These are phyloP conservation scores for Melikaiella ostensackeni DNA, from an alignment of 2,888 invertebrate species.

Conservation along the genomic window DNA sequence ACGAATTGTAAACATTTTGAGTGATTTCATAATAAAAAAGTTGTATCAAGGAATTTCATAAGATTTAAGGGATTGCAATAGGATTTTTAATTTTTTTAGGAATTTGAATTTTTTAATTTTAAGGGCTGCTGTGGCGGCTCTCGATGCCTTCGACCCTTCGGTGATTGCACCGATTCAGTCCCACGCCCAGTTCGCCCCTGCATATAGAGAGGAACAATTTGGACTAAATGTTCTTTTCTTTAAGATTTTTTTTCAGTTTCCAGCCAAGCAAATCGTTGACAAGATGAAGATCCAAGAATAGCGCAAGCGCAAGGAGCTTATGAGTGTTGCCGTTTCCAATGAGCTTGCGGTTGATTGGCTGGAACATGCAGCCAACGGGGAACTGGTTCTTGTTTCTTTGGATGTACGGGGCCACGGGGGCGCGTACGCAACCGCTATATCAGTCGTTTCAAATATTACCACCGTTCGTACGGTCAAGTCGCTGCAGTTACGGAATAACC, in stretches of 20 bases:
- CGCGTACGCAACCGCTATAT: constrained; percentile 74
- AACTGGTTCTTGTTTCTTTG: constrained; percentile 41
- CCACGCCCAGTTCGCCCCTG: too few relatives aligned
- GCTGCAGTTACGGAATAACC: constrained; percentile 60
- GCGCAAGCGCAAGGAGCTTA: constrained; percentile 36
- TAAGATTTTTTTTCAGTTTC: not conserved
- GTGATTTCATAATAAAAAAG: too few relatives aligned
- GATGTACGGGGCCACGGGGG: constrained; percentile 48
- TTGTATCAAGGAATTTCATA: too few relatives aligned
- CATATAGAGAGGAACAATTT: not conserved
- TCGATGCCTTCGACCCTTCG: too few relatives aligned
- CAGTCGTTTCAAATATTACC: constrained; percentile 72
- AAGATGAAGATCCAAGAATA: constrained; percentile 30
- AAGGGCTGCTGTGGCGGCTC: too few relatives aligned
- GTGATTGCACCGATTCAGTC: too few relatives aligned
- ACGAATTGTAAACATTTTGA: too few relatives aligned
- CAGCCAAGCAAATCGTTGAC: not conserved
- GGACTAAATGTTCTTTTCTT: not conserved
- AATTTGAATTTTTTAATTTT: too few relatives aligned
- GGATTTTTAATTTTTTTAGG: too few relatives aligned
- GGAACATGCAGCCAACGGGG: constrained; percentile 49
- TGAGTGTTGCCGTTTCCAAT: constrained; percentile 54
- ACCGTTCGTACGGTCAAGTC: constrained; percentile 56
- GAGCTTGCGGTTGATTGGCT: constrained; percentile 49
- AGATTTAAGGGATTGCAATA: too few relatives aligned